These are phyloP conservation scores for Amazona ochrocephala DNA, from an alignment of 2,797 vertebrate genomes.

Conservation along the genomic window DNA sequence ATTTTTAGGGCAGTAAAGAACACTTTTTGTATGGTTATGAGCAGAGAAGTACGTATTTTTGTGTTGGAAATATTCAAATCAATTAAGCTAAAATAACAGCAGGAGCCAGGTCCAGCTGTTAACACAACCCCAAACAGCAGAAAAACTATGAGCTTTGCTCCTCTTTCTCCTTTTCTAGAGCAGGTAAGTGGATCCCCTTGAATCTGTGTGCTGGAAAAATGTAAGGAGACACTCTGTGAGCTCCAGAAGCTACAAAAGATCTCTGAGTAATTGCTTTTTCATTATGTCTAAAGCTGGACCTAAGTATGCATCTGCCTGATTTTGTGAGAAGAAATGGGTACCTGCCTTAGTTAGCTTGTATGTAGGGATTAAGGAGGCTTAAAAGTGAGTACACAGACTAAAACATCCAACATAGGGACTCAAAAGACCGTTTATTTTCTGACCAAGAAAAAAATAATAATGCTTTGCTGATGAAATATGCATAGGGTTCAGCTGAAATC, in stretches of 20 bases:
- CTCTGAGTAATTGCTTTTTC: neutral
- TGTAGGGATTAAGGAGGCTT: neutral
- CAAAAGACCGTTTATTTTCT: constrained; percentile 47
- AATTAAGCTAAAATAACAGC: neutral
- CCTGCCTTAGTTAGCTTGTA: neutral
- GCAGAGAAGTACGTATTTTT: neutral
- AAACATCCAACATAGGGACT: neutral
- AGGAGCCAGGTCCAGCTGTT: neutral
- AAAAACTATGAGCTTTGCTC: neutral
- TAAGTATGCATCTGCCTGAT: neutral
- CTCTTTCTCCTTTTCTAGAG: neutral
- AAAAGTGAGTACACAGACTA: neutral
- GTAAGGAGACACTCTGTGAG: neutral
- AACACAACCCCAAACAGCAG: neutral
- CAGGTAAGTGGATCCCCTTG: neutral
- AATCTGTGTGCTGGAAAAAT: neutral
- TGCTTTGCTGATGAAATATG: constrained; percentile 44
- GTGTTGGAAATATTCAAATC: neutral
- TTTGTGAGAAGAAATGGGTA: neutral
- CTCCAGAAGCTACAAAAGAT: neutral
- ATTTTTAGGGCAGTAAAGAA: neutral
- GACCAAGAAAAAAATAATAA: constrained; percentile 53
- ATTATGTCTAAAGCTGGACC: neutral
- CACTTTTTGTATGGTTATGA: neutral
- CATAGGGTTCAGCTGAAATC: neutral